A percentile compares a stretch with the other conserved stretches of the same genome.
phyloP scores from a whole-genome alignment of 1,140 invertebrate genomes.

The Drosophila nigrodunni region DNA sequence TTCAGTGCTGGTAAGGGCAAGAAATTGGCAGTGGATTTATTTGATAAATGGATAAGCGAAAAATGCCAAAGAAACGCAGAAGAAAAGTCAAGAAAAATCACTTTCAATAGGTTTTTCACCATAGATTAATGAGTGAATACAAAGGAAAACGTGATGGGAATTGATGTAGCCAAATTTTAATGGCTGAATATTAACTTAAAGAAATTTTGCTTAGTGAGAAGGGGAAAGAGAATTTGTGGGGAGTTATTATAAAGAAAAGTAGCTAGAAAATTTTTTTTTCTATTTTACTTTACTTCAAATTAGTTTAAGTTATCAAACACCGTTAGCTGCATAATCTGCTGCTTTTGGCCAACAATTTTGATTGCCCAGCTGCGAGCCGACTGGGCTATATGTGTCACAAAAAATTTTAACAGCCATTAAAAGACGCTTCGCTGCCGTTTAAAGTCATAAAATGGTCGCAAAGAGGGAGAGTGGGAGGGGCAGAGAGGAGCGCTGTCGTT shows the following conservation, averaged over 20 bases:
- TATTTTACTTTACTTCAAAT: too few relatives aligned
- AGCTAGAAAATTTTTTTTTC: too few relatives aligned
- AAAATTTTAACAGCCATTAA: background rate
- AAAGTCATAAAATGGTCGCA: conserved; percentile 35
- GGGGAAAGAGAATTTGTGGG: too few relatives aligned
- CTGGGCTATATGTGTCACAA: background rate
- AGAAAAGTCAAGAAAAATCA: conserved; percentile 13
- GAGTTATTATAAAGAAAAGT: too few relatives aligned
- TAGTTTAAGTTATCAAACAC: too few relatives aligned
- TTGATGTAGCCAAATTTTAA: background rate
- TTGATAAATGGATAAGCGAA: conserved; percentile 42
- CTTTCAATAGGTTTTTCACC: conserved; percentile 16
- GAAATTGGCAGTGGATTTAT: conserved; percentile 35
- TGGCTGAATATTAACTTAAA: background rate
- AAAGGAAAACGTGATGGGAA: conserved; percentile 13
- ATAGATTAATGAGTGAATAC: conserved; percentile 13
- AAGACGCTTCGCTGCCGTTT: conserved; percentile 12
- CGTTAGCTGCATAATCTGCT: too few relatives aligned
- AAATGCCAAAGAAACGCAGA: conserved; percentile 11
- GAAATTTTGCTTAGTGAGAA: background rate
- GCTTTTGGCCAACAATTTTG: too few relatives aligned
- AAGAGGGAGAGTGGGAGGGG: background rate
- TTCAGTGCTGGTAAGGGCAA: conserved; percentile 24
- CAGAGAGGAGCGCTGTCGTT: conserved; percentile 29
- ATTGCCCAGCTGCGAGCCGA: too few relatives aligned